Conservation (phyloP, 2,113 vertebrate species). For the Pongo abelii region DNA sequence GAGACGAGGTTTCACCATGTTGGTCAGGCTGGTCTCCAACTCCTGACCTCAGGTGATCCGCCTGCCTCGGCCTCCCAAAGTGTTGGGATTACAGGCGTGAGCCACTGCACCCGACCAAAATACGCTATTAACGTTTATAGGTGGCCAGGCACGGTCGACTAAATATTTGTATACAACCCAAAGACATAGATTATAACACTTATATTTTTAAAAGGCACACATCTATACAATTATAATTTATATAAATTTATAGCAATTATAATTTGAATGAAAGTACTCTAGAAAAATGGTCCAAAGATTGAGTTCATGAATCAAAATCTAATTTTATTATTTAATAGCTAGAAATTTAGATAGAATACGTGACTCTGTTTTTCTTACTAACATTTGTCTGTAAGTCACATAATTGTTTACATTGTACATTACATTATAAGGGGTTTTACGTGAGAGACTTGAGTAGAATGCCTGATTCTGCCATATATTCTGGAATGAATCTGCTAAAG, state of each 20-base stretch:
- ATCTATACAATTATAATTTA: background rate
- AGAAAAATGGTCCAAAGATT: background rate
- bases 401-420: background rate
- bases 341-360: background rate
- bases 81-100: no score
- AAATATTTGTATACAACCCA: background rate
- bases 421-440: background rate
- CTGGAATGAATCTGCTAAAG: background rate
- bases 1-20: no score
- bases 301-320: background rate
- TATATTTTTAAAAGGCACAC: background rate
- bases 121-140: no score
- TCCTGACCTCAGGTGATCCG: no score
- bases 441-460: background rate
- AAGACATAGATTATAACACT: background rate
- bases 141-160: background rate
- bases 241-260: background rate
- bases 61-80: no score
- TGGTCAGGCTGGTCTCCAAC: no score
- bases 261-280: background rate
- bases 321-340: background rate
- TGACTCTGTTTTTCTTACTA: background rate
- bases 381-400: background rate
- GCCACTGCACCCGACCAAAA: no score
- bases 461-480: background rate